Base-by-base conservation (phyloP, 1,140 invertebrate species). In the Steinernema khuongi region DNA sequence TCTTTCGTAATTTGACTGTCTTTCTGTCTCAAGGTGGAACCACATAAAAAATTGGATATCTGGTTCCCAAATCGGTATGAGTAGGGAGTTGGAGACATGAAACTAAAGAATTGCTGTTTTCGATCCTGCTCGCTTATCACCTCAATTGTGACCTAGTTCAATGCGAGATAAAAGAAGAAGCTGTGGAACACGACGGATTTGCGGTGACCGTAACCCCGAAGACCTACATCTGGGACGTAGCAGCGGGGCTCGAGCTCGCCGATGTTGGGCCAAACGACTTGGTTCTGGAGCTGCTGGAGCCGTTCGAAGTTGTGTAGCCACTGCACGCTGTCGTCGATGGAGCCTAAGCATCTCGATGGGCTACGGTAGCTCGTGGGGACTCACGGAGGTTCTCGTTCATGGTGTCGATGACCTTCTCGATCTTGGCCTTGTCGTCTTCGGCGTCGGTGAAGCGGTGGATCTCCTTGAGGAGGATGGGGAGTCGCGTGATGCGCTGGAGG, bases 291-390 rank as follows among this genome's bases (percentile, higher is more conserved):
- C 81, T 91, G 90, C 74, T 91, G 87, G 1, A 91, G 86, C 36
- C 90, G 83, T 79, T 91, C 90, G 86, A 90, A 91, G 81, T 91
- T 91, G 78, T 90, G 90, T 67, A 91, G 83, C 90, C 90, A 91
- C 80, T 89, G 89, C 87, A 91, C 90, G 82, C 90, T 90, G 74
- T 91, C 90, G 83, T 91, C 90, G 50, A 91, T 85, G 77, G 90
- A 89, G 73, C 89, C 90, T 90, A 83, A 66, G 83, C 80, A 78
- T 69, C 36, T 11, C 7, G 4, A 22, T 14, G 11, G 50, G 32
- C 29, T 33, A 17, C 72, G 19, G 67, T 1, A 43, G 26, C 67
- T 22, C 67, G 31, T 30, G 31, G 19, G 19, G 22, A 87, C 88
- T 88, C 86, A 90, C 90, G 86, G 28, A 91, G 84, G 18, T 89